Evolutionary conservation across 2,113 vertebrate species (phyloP), one percentile per base, ranked within the genome.

Genomic region (Nothocercus julius): DNA sequence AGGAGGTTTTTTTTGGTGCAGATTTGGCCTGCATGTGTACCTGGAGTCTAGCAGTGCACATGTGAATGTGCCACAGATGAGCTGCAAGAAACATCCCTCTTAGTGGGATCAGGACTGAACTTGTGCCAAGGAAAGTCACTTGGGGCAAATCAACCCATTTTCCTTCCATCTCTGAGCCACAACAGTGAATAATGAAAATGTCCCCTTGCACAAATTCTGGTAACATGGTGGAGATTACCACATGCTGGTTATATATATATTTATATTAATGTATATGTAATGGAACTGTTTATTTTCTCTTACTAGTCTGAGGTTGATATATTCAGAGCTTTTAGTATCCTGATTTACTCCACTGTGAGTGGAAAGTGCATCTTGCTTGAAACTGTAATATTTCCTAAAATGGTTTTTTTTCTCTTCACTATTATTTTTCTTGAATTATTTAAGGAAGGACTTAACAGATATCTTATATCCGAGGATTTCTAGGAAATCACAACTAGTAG

Each of bases 161-260:
- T 61, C 7, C 16, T 82, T 44, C 44, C 12, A 9, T 12, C 14
- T 73, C 17, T 64, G 42, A 74, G 24, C 4, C 5, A 3, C 32
- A 7, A 0, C 0, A 51, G 32, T 0, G 74, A 9, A 4, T 7
- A 38, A 30, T 1, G 10, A 67, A 51, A 58, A 77, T 83, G 5
- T 16, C 5, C 19, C 20, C 2, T 1, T 83, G 14, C 7, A 21
- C 16, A 54, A 80, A 38, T 69, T 42, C 47, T 66, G 22, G 3
- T 58, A 70, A 14, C 9, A 59, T 9, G 54, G 8, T 1, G 44
- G 15, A 67, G 30, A 75, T 63, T 49, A 75, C 4, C 7, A 89
- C 77, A 68, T 47, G 6, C 10, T 51, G 21, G 20, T 18, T 38
- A 49, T 49, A 24, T 49, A 19, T 47, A 19, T 47, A 19, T 47